Percentiles rank a stretch among this genome's conserved stretches.
Conservation (phyloP, 2,797 vertebrate genomes). For the Balearica regulorum region DNA sequence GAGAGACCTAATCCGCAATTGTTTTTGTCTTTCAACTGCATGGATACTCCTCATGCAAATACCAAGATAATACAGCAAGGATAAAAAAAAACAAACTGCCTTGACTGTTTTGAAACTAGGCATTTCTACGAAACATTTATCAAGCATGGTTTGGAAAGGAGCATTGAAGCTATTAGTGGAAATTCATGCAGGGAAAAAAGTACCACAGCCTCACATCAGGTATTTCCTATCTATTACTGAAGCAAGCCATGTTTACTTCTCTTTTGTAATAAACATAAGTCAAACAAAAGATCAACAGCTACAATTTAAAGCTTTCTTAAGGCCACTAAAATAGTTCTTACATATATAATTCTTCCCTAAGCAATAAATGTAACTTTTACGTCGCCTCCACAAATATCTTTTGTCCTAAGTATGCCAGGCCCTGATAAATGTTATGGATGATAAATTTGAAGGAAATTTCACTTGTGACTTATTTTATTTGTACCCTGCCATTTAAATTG, state of each 20-base stretch:
- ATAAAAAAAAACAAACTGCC: neutral
- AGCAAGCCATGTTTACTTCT: neutral
- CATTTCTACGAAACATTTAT: neutral
- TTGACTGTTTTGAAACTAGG: neutral
- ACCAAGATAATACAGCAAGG: neutral
- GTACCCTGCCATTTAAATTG: neutral
- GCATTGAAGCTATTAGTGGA: neutral
- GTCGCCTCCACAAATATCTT: neutral
- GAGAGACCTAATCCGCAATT: neutral
- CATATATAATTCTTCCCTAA: neutral
- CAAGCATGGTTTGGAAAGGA: neutral
- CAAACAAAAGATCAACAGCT: neutral
- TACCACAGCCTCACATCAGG: neutral
- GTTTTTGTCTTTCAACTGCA: neutral
- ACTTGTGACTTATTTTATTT: conserved; percentile 21
- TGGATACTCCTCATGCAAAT: neutral
- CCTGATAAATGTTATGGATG: neutral
- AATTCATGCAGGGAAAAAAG: neutral
- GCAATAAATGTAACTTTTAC: neutral
- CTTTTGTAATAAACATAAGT: neutral
- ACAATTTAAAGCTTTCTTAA: conserved; percentile 1
- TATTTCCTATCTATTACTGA: neutral
- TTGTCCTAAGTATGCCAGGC: neutral
- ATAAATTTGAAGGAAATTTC: neutral
- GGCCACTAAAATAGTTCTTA: neutral